phyloP scores from a whole-genome alignment of 2,888 invertebrate species.

The Drosophila borealis region DNA sequence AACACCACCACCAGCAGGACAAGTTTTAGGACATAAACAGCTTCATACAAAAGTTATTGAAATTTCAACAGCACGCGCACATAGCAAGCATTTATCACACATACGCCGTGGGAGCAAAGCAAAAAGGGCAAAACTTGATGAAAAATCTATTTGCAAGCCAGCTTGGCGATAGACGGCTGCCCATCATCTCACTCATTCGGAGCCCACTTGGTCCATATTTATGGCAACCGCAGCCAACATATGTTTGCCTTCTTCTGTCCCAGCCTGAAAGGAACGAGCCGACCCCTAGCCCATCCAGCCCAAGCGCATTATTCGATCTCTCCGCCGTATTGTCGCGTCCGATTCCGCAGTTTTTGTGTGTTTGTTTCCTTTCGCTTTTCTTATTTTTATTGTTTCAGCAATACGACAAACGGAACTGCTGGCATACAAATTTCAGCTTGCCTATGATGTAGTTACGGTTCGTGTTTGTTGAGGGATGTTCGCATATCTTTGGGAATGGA shows the following conservation, averaged over 20 bases:
- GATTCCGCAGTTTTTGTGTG: slow-evolving; percentile 33
- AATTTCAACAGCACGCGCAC: slow-evolving; percentile 59
- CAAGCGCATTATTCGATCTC: slow-evolving; percentile 54
- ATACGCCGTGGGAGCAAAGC: slow-evolving; percentile 54
- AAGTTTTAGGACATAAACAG: slow-evolving; percentile 65
- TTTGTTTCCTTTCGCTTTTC: slow-evolving; percentile 40
- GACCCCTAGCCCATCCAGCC: slow-evolving; percentile 21
- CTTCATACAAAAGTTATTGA: slow-evolving; percentile 79
- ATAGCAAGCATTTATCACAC: slow-evolving; percentile 55
- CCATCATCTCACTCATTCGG: neutral
- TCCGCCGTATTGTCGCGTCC: slow-evolving; percentile 38
- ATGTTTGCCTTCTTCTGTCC: slow-evolving; percentile 53
- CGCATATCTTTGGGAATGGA: neutral
- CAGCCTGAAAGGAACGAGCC: slow-evolving; percentile 6
- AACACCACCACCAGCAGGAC: slow-evolving; percentile 23
- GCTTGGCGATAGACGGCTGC: slow-evolving; percentile 2
- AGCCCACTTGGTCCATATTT: slow-evolving; percentile 41
- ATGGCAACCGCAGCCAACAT: slow-evolving; percentile 47
- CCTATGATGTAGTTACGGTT: slow-evolving; percentile 21
- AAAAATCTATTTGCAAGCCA: slow-evolving; percentile 71
- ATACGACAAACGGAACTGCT: slow-evolving; percentile 45
- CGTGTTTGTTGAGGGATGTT: slow-evolving; percentile 18
- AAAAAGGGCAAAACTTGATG: slow-evolving; percentile 57
- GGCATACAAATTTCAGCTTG: slow-evolving; percentile 65
- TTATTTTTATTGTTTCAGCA: slow-evolving; percentile 62